A percentile compares a stretch with the other conserved stretches of the same genome.
Conservation (phyloP, 2,797 vertebrate genomes). For the Heteromormyrus szaboi region DNA sequence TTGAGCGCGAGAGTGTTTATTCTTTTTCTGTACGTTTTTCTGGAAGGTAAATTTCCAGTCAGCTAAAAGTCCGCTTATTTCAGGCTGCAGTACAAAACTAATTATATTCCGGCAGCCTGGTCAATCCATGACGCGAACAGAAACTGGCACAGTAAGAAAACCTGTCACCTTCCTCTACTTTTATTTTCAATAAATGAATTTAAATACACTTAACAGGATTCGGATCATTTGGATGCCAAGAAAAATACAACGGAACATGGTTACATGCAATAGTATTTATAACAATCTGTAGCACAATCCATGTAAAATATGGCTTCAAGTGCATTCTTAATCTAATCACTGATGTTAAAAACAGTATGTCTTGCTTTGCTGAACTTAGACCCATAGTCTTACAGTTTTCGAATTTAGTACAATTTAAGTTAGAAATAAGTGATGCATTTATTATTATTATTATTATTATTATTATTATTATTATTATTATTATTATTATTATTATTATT, state of each 20-base stretch:
- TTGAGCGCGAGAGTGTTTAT: neutral
- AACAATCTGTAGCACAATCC: neutral
- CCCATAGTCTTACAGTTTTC: neutral
- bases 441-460: neutral
- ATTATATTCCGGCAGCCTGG: neutral
- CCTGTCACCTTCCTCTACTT: neutral
- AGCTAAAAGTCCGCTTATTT: neutral
- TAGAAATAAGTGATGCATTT: neutral
- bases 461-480: neutral
- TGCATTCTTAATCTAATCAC: neutral
- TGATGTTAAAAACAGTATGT: neutral
- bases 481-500: neutral
- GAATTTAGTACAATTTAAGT: neutral
- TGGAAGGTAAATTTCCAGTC: neutral
- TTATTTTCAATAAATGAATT: neutral
- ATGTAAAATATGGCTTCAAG: neutral
- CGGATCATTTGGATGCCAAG: neutral
- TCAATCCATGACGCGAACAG: neutral
- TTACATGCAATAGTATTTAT: neutral
- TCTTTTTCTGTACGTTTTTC: neutral
- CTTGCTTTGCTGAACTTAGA: neutral
- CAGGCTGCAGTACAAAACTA: neutral
- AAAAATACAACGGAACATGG: neutral
- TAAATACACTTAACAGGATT: neutral
- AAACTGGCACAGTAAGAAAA: neutral